phyloP scores from a whole-genome alignment of 2,888 invertebrate species.

The Gandaritis pyraliata region DNA sequence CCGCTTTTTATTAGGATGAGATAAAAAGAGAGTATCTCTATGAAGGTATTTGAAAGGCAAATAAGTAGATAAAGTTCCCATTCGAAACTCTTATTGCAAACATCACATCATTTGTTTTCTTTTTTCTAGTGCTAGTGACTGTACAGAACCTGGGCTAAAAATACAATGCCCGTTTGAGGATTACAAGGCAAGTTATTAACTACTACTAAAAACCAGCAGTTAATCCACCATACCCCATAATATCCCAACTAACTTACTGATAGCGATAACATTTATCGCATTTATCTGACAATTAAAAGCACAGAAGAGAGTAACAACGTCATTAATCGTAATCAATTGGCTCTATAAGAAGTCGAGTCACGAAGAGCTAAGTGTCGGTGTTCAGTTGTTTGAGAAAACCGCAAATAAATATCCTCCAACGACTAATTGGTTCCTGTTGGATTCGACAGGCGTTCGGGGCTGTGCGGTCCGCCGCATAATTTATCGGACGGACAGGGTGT shows the following conservation, averaged over 20 bases:
- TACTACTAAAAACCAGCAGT: background rate
- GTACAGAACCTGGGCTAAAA: too few relatives aligned
- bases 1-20: background rate
- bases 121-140: too few relatives aligned
- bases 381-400: constrained; percentile 74
- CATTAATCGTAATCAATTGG: constrained; percentile 55
- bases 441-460: constrained; percentile 74
- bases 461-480: constrained; percentile 75
- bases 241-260: constrained; percentile 5
- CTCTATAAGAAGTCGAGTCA: constrained; percentile 64
- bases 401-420: constrained; percentile 80
- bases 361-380: constrained; percentile 63
- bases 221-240: constrained; percentile 8
- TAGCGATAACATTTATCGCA: constrained; percentile 17
- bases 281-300: constrained; percentile 22
- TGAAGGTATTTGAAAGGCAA: background rate
- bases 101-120: too few relatives aligned
- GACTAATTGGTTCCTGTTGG: constrained; percentile 82
- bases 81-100: too few relatives aligned
- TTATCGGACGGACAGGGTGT: constrained; percentile 70
- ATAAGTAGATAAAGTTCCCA: background rate
- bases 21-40: background rate
- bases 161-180: background rate
- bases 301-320: constrained; percentile 13
- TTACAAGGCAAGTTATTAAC: background rate